Conservation (phyloP, 1,140 invertebrate species). For the Steinernema khuongi region DNA sequence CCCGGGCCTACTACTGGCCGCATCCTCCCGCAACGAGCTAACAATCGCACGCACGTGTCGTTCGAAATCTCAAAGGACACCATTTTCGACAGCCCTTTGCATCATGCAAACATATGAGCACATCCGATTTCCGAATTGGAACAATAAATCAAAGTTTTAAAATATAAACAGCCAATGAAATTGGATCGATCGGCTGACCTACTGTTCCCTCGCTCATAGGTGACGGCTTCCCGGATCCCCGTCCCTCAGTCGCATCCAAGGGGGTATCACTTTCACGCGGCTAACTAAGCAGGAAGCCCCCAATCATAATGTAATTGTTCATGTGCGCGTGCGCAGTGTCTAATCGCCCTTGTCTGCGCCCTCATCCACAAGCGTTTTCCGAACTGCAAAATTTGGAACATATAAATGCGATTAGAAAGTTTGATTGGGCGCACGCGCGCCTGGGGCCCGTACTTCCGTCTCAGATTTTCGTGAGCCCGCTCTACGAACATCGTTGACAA, state of each 20-base stretch:
- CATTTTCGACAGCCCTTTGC: constrained; percentile 13
- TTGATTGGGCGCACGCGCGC: not conserved
- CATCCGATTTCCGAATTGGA: constrained; percentile 11
- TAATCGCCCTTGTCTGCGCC: not conserved
- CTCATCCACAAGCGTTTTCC: not conserved
- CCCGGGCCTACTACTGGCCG: not conserved
- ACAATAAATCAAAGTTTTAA: constrained; percentile 13
- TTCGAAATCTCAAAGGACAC: constrained; percentile 16
- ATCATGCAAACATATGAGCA: constrained; percentile 17
- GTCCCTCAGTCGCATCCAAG: no score
- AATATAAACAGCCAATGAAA: constrained; percentile 1
- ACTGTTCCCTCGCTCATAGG: not conserved
- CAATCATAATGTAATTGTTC: not conserved
- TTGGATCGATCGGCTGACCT: not conserved
- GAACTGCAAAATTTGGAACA: not conserved
- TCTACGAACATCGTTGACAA: no score
- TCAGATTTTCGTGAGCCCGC: no score
- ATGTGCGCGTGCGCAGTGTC: not conserved
- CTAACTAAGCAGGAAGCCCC: no score
- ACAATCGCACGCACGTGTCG: constrained; percentile 16
- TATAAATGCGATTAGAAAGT: constrained; percentile 13
- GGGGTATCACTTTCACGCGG: no score
- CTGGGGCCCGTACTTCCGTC: not conserved
- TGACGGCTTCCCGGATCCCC: no score
- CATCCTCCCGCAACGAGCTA: not conserved